Percentiles rank a stretch among this genome's conserved stretches.
Evolutionary conservation across 2,113 vertebrate species (phyloP).

Genomic region (Zeus faber): DNA sequence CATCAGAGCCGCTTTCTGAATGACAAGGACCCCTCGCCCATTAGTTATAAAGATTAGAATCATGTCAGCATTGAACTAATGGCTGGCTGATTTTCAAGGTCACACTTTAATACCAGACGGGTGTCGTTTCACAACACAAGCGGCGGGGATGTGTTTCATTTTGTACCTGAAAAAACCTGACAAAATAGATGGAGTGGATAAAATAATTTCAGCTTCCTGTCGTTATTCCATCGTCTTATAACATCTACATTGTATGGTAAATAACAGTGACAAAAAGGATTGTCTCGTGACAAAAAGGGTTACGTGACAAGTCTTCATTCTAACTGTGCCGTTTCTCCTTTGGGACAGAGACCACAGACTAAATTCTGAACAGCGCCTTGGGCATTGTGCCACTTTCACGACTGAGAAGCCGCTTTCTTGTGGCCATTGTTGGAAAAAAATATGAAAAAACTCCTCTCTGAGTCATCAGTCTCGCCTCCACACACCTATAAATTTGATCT

Average conservation of each 20-base stretch:
- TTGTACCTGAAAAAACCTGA: background rate
- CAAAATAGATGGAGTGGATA: background rate
- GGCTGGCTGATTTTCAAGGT: conserved; percentile 41
- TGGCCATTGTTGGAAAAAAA: no score
- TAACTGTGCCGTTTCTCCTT: no score
- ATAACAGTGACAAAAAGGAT: no score
- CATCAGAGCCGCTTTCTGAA: conserved; percentile 46
- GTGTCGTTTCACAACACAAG: conserved; percentile 18
- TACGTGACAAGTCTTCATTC: no score
- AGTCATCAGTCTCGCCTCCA: conserved; percentile 67
- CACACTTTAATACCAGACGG: conserved; percentile 1
- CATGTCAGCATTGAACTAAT: conserved; percentile 44
- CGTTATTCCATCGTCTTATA: background rate
- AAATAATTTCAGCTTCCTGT: no score
- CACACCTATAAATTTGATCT: conserved; percentile 75
- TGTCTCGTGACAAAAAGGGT: no score
- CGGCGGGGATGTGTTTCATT: background rate
- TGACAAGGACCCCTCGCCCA: conserved; percentile 39
- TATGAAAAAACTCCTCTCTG: conserved; percentile 61
- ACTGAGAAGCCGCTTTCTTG: conserved; percentile 36
- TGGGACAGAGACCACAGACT: conserved; percentile 18
- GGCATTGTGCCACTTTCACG: conserved; percentile 43
- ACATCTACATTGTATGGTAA: background rate
- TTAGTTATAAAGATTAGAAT: conserved; percentile 60
- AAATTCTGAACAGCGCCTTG: conserved; percentile 22